Evolutionary conservation across 2,797 vertebrate species (phyloP), one percentile per base, ranked within the genome.

Genomic region (Myotis myotis): DNA sequence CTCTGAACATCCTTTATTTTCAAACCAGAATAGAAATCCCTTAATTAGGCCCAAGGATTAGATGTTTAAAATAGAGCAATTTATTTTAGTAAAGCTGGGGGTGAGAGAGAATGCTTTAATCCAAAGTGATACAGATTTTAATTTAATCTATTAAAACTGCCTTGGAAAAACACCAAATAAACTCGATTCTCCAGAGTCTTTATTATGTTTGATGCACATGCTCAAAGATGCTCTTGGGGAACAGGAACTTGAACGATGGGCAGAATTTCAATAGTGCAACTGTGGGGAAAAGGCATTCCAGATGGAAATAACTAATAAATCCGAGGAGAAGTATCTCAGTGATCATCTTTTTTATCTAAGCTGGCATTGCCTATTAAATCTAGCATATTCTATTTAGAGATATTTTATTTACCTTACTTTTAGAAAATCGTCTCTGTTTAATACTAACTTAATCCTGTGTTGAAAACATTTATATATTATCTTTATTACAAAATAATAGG

Each of bases 41-140:
- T 84, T 85, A 78, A 79, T 92, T 87, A 85, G 47, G n/a, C 44
- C n/a, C 93, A 91, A 82, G 17, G 25, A 94, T 79, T 93, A 87
- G 82, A 94, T 72, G 19, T 93, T 91, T 80, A 44, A 92, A 71
- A 44, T 8, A 23, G n/a, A 86, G 3, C 8, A 72, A 28, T 92
- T 96, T 93, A 84, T 64, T 92, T 89, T 81, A 93, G 22, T 60
- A 84, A 91, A 60, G 8, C 20, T 64, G 44, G 20, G 8, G 60
- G 5, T 44, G 33, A 36, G 23, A 44, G 4, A 8, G 23, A 70
- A 12, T 75, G 41, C 7, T 83, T 89, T 41, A 72, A n/a, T 49
- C 22, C 84, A 84, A 87, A 96, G 30, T 53, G 53, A 79, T 53
- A 30, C 8, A 57, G 10, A 33, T 80, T 95, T 80, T 88, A 91